Evolutionary conservation across 1,140 invertebrate species (phyloP), one percentile per base, ranked within the genome.

Genomic region (Telenomus remus): DNA sequence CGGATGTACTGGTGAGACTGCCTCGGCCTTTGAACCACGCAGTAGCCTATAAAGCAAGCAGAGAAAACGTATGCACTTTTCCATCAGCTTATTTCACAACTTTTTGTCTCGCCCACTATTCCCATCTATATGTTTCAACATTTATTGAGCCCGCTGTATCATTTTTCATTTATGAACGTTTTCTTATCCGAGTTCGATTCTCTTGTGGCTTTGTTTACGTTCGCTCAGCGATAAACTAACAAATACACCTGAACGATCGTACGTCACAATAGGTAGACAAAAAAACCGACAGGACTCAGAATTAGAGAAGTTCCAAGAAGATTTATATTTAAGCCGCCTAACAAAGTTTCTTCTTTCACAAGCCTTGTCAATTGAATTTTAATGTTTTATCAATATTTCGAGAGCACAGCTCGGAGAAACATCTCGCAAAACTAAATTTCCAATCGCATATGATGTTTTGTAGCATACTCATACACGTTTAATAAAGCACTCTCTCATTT

Each of bases 11-110:
- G 92, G 84, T 93, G 91, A 12, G 90, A 90, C 79, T 93, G 91
- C 53, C 92, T 92, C 16, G 93, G 92, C 79, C 94, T 92, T 86
- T 94, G 93, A 44, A 95, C 92, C 43, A 94, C 91, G 84, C 95
- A 96, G 81, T 92, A 95, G 83, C 90, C 93, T 94, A 84, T 43
- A 89, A 87, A 80, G 57, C 34, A 68, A 79, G 57, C 72, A 46
- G 79, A 79, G 73, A 79, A 82, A 76, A 79, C 53, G 39, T 77
- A 70, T 79, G 27, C 54, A 69, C 59, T 63, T 78, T 79, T 70
- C 46, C 48, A 39, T 63, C 48, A 53, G 35, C 47, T 47, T 56
- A 34, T 60, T 61, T 61, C 42, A 11, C 35, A 50, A 49, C 44
- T 71, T 63, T 71, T 71, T 69, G 56, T 56, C 42, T 56, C 35